Conservation (phyloP, 2,797 vertebrate species). For the Toxotes lorentzi region DNA sequence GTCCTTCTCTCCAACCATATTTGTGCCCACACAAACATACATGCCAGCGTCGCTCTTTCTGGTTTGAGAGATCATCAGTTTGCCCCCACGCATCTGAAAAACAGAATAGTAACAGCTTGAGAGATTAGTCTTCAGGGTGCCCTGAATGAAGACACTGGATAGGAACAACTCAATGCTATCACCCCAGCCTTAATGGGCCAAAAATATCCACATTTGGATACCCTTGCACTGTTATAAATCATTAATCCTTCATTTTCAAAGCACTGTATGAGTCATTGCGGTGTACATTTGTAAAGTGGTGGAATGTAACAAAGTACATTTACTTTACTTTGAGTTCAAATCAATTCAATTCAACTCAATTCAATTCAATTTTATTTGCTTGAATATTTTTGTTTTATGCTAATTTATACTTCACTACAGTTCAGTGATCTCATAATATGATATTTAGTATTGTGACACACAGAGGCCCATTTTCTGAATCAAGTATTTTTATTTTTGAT, state of each 20-base stretch:
- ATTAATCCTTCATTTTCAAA: constrained; percentile 12
- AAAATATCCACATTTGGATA: constrained; percentile 17
- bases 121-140: constrained; percentile 18
- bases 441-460: background rate
- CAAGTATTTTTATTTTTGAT: background rate
- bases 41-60: constrained; percentile 96
- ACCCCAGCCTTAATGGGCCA: constrained; percentile 16
- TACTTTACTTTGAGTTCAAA: too few relatives aligned
- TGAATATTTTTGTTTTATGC: background rate
- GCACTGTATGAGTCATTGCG: background rate
- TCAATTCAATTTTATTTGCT: background rate
- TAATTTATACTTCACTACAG: background rate
- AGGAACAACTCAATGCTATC: constrained; percentile 5
- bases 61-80: constrained; percentile 97
- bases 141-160: constrained; percentile 18
- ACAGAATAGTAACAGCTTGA: constrained; percentile 23
- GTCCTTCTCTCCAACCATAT: constrained; percentile 97
- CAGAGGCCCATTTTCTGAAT: background rate
- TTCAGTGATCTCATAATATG: background rate
- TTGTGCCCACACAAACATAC: constrained; percentile 97
- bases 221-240: background rate
- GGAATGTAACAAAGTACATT: background rate
- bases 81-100: constrained; percentile 93
- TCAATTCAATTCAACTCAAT: too few relatives aligned
- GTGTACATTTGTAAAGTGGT: background rate